These are phyloP conservation scores for Drosophila insularis DNA, from an alignment of 1,140 invertebrate species.

Conservation along the genomic window DNA sequence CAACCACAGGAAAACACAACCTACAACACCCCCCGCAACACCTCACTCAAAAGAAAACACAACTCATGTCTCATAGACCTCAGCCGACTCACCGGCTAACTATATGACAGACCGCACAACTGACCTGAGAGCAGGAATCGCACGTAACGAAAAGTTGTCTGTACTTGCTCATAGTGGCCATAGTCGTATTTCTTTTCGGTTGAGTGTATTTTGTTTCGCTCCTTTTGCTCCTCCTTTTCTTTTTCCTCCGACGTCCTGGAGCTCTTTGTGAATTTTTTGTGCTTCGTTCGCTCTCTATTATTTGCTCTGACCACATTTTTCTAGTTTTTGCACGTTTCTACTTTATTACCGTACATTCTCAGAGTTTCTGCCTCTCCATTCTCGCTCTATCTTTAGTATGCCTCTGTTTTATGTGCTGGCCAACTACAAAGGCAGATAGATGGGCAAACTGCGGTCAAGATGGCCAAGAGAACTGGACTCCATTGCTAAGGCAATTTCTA, in stretches of 20 bases:
- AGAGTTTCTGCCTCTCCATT: background rate
- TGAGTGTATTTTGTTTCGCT: slow-evolving; percentile 27
- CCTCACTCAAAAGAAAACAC: slow-evolving; percentile 14
- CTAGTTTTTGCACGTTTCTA: slow-evolving; percentile 80
- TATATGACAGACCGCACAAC: slow-evolving; percentile 47
- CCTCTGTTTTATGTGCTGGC: slow-evolving; percentile 61
- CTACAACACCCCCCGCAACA: background rate
- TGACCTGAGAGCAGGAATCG: slow-evolving; percentile 73
- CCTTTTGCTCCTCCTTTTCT: slow-evolving; percentile 8
- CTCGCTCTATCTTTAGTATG: no score
- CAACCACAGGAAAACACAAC: slow-evolving; percentile 52
- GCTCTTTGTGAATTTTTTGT: slow-evolving; percentile 66
- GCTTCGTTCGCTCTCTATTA: slow-evolving; percentile 66
- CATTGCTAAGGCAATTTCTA: slow-evolving; percentile 57
- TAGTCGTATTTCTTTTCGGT: slow-evolving; percentile 48
- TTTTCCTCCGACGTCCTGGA: slow-evolving; percentile 2
- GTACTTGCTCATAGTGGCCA: slow-evolving; percentile 43
- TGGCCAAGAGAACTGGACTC: slow-evolving; percentile 35
- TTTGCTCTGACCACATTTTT: slow-evolving; percentile 74
- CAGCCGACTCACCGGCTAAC: background rate
- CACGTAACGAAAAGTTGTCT: slow-evolving; percentile 72
- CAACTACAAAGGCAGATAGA: slow-evolving; percentile 39
- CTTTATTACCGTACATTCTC: slow-evolving; percentile 70
- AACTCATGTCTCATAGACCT: slow-evolving; percentile 14
- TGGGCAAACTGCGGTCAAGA: slow-evolving; percentile 63